phyloP scores from a whole-genome alignment of 2,797 vertebrate species.

The Eospalax fontanierii region DNA sequence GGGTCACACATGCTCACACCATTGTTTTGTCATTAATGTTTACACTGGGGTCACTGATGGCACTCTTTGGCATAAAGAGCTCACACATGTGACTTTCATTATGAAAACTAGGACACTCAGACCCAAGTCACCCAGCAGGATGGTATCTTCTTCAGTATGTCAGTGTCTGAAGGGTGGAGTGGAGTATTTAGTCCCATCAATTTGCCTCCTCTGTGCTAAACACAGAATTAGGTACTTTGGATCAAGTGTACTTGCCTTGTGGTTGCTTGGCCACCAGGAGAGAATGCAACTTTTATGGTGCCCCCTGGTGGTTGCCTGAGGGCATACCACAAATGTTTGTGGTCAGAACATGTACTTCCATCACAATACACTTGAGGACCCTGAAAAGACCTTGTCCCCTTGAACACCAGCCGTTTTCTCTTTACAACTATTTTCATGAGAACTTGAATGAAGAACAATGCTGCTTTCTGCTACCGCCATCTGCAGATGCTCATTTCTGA shows the following conservation, averaged over 20 bases:
- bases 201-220: background rate
- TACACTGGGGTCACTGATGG: conserved; percentile 28
- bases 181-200: background rate
- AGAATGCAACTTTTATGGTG: background rate
- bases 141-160: background rate
- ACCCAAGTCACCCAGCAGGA: background rate
- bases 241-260: background rate
- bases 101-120: background rate
- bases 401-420: background rate
- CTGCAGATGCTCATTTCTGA: background rate
- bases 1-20: conserved; percentile 10
- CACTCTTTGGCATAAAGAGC: background rate
- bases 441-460: conserved; percentile 17
- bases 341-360: background rate
- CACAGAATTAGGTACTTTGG: background rate
- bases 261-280: background rate
- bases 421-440: conserved; percentile 43
- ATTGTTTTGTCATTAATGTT: conserved; percentile 45
- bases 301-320: conserved; percentile 46
- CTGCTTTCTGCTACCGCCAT: background rate
- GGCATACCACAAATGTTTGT: background rate
- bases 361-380: background rate
- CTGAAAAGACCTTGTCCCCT: background rate
- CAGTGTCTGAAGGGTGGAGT: background rate
- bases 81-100: background rate